phyloP scores from a whole-genome alignment of 2,113 vertebrate species.

The Hippocampus guttulatus region DNA sequence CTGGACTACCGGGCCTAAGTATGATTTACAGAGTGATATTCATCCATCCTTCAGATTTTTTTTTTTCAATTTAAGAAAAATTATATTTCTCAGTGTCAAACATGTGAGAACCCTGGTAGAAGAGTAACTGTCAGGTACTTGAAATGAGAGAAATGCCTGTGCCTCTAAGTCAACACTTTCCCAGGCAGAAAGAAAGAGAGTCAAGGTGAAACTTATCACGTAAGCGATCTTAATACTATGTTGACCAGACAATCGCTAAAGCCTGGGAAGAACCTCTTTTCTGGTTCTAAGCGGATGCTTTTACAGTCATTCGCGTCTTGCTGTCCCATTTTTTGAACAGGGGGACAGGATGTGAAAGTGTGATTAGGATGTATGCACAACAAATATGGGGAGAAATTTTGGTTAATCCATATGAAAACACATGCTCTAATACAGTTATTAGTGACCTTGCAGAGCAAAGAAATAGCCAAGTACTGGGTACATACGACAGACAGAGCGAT shows the following conservation, averaged over 20 bases:
- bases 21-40: too few species aligned
- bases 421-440: background rate
- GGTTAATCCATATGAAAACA: background rate
- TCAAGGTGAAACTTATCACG: slow-evolving; percentile 59
- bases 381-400: background rate
- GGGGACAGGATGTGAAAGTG: background rate
- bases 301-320: background rate
- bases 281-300: slow-evolving; percentile 18
- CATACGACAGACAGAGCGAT: background rate
- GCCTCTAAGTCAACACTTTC: slow-evolving; percentile 23
- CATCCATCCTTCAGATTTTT: too few species aligned
- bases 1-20: too few species aligned
- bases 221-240: slow-evolving; percentile 63
- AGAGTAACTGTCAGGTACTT: slow-evolving; percentile 2
- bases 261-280: slow-evolving; percentile 33
- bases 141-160: slow-evolving; percentile 11
- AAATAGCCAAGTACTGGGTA: background rate
- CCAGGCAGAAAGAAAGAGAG: slow-evolving; percentile 33
- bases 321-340: background rate
- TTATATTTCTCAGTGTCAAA: background rate
- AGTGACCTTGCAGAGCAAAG: background rate
- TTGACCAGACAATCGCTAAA: slow-evolving; percentile 62
- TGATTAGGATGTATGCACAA: slow-evolving; percentile 1
- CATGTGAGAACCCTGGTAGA: background rate
- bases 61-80: too few species aligned